A percentile compares a stretch with the other conserved stretches of the same genome.
Conservation (phyloP, 1,140 invertebrate genomes). For the Brachionus rotundiformis region DNA sequence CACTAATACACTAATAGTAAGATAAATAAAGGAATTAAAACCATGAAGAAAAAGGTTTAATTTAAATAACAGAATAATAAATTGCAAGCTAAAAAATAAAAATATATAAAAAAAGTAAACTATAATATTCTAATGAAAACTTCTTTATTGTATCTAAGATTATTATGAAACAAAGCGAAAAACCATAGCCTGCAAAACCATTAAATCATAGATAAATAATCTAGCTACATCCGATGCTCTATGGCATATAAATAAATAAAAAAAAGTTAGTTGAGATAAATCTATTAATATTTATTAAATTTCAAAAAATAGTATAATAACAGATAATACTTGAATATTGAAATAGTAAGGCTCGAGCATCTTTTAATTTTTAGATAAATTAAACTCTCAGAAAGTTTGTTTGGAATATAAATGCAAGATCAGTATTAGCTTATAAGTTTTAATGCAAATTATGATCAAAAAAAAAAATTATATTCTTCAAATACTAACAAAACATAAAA, state of each 20-base stretch:
- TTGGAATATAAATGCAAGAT: constrained; percentile 32
- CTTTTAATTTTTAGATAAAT: constrained; percentile 33
- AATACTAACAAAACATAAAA: constrained; percentile 6
- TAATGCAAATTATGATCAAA: constrained; percentile 50
- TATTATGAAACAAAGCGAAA: constrained; percentile 1
- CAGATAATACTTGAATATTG: constrained; percentile 34
- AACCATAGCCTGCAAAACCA: constrained; percentile 23
- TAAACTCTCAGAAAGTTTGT: constrained; percentile 30
- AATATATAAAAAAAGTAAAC: constrained; percentile 15
- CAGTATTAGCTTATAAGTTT: constrained; percentile 7
- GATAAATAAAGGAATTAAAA: constrained; percentile 22
- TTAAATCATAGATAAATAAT: constrained; percentile 23
- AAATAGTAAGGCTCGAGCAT: not conserved
- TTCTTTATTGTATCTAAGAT: not conserved
- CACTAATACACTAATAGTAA: not conserved
- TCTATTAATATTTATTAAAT: constrained; percentile 51
- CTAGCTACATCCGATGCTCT: constrained; percentile 44
- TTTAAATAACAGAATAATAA: constrained; percentile 18
- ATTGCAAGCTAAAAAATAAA: constrained; percentile 16
- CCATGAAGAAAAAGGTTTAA: constrained; percentile 19
- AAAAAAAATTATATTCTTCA: not conserved
- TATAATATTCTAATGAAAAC: not conserved
- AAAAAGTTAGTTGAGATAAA: constrained; percentile 19
- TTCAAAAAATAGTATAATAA: constrained; percentile 51
- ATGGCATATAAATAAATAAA: constrained; percentile 30